Percentiles rank a stretch among this genome's conserved stretches.
These are phyloP conservation scores for Bombus pyrosoma DNA, from an alignment of 1,140 invertebrate genomes.

Conservation along the genomic window DNA sequence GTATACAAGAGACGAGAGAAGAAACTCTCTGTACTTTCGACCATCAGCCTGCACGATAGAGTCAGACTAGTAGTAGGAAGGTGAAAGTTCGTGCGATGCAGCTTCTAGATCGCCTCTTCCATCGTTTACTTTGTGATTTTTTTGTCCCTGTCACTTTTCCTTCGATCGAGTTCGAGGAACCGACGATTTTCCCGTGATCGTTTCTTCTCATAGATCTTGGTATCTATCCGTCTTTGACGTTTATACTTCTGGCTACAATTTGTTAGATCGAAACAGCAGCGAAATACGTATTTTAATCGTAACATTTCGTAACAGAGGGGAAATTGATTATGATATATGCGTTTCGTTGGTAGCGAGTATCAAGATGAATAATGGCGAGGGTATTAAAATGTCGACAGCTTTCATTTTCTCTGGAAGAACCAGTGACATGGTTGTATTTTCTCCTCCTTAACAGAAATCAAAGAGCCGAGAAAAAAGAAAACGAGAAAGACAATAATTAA, in stretches of 20 bases:
- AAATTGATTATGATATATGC: background rate
- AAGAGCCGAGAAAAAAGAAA: background rate
- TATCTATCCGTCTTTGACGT: background rate
- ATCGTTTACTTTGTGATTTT: background rate
- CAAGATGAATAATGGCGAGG: background rate
- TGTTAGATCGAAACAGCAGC: background rate
- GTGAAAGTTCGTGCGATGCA: slow-evolving; percentile 71
- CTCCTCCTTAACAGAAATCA: background rate
- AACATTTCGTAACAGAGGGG: background rate
- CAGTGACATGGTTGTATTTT: background rate
- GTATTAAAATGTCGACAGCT: background rate
- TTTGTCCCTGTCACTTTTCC: slow-evolving; percentile 17
- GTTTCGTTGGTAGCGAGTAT: too few species aligned
- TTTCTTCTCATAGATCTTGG: background rate
- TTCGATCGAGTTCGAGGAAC: background rate
- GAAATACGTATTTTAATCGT: background rate
- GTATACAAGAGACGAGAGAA: slow-evolving; percentile 44
- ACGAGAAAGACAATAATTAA: background rate
- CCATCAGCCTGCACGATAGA: slow-evolving; percentile 40
- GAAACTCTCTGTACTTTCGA: slow-evolving; percentile 71
- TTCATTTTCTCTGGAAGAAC: background rate
- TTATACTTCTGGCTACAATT: background rate
- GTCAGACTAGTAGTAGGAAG: slow-evolving; percentile 55
- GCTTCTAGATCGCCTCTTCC: background rate
- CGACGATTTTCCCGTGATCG: background rate